Base-by-base conservation (phyloP, 2,113 vertebrate species). In the Prunella fulvescens region DNA sequence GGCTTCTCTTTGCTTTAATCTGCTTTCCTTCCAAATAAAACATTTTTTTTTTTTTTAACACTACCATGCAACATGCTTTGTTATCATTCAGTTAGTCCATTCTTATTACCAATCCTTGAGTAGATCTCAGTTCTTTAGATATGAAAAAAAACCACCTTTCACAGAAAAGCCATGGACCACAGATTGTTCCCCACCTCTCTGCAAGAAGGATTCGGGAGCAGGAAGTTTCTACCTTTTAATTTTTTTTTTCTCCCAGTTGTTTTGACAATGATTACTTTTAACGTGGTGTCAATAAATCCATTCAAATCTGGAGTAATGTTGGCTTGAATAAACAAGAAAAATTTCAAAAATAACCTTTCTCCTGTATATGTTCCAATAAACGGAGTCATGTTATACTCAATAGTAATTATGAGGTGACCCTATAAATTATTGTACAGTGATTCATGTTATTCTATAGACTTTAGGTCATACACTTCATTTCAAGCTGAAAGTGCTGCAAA, bases 361-460 rank as follows among this genome's bases (percentile, higher is more conserved):
- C 42, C 26, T 83, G 48, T 71, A 56, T 17, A 81, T 60, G 31
- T 78, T 94, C 85, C 79, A 95, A 73, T 57, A 94, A 96, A 93
- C 2, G 3, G 39, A 56, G 40, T 92, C 47, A 66, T 45, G 44
- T 66, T 94, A 70, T 88, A 66, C 42, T 95, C 71, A 74, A 51
- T 47, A 88, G 85, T 42, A 93, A 81, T 86, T 82, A 93, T 51
- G 78, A 90, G 62, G 47, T 73, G 71, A 82, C 81, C 62, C 25
- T 81, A 83, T 95, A 93, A 94, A 82, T 91, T 90, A 96, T 25
- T 93, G 93, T 83, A 65, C 88, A 67, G 42, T 95, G 90, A 92
- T 90, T 95, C 85, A 77, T 85, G 81, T 87, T 95, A 86, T 91
- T 85, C 81, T 95, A 71, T 86, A 88, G 92, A 92, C 74, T 95